Evolutionary conservation across 2,113 vertebrate species (phyloP).

Genomic region (Anhinga rufa): DNA sequence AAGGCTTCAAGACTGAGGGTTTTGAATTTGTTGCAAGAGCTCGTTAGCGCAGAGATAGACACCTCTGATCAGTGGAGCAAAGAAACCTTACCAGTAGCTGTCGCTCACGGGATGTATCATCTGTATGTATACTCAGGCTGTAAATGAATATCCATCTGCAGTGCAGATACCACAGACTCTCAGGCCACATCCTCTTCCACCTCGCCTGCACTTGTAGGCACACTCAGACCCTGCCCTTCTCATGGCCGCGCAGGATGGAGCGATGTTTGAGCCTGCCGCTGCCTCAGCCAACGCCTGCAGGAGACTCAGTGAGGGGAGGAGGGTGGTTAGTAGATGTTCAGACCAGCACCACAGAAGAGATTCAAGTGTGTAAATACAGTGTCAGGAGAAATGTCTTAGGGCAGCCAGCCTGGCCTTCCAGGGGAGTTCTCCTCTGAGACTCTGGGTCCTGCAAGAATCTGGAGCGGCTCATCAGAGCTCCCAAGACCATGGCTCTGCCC

Average conservation of each 20-base stretch:
- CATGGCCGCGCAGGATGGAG: rapidly evolving
- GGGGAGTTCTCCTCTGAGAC: background rate
- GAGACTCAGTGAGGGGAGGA: background rate
- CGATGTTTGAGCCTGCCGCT: background rate
- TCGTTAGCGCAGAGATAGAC: background rate
- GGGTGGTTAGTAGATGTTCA: background rate
- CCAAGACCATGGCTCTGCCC: background rate
- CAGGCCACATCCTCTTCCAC: background rate
- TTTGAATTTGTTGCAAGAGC: background rate
- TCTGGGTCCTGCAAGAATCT: background rate
- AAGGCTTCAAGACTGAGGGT: background rate
- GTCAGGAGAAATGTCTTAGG: background rate
- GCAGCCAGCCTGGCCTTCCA: background rate
- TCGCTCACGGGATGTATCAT: background rate
- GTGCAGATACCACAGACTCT: background rate
- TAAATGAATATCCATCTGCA: background rate
- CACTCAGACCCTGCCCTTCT: background rate
- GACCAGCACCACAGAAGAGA: background rate
- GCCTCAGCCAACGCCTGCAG: background rate
- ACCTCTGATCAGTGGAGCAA: background rate
- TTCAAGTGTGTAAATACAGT: background rate
- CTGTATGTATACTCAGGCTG: background rate
- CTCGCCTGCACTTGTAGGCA: background rate
- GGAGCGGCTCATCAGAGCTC: background rate
- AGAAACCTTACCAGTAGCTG: rapidly evolving